phyloP scores from a whole-genome alignment of 2,113 vertebrate species.

The Ochotona curzoniae region DNA sequence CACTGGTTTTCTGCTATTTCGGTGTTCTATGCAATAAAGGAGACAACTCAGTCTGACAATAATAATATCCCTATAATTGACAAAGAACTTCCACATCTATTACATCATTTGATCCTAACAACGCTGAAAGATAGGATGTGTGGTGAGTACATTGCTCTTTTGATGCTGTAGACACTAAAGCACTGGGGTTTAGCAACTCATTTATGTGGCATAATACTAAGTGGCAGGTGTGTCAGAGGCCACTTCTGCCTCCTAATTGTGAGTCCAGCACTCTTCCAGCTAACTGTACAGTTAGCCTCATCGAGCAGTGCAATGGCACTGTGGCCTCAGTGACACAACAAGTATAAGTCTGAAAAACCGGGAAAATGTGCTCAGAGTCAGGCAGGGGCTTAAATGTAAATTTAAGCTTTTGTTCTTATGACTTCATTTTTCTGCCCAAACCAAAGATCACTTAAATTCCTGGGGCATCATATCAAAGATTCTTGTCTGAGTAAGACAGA shows the following conservation, averaged over 20 bases:
- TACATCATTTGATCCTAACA: slow-evolving; percentile 34
- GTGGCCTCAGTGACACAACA: not conserved
- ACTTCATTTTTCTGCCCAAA: slow-evolving; percentile 50
- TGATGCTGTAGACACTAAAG: slow-evolving; percentile 41
- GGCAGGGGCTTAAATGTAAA: not conserved
- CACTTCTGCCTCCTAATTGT: not conserved
- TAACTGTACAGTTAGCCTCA: slow-evolving; percentile 24
- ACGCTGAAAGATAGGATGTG: not conserved
- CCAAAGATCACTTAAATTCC: slow-evolving; percentile 29
- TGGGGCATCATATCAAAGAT: slow-evolving; percentile 28
- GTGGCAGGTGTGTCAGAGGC: not conserved
- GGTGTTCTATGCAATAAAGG: slow-evolving; percentile 7
- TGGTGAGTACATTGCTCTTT: not conserved
- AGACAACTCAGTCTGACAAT: slow-evolving; percentile 26
- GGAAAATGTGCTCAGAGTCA: not conserved
- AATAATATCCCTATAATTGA: not conserved
- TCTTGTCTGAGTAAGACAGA: slow-evolving; percentile 53
- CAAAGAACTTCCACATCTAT: slow-evolving; percentile 3
- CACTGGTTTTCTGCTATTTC: slow-evolving; percentile 1
- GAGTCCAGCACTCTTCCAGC: not conserved
- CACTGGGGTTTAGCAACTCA: not conserved
- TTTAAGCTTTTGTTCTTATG: slow-evolving; percentile 13
- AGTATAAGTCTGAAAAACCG: not conserved
- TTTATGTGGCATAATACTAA: not conserved
- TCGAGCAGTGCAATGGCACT: not conserved